Evolutionary conservation across 2,888 invertebrate genomes (phyloP).

Genomic region (Cephonodes hylas): DNA sequence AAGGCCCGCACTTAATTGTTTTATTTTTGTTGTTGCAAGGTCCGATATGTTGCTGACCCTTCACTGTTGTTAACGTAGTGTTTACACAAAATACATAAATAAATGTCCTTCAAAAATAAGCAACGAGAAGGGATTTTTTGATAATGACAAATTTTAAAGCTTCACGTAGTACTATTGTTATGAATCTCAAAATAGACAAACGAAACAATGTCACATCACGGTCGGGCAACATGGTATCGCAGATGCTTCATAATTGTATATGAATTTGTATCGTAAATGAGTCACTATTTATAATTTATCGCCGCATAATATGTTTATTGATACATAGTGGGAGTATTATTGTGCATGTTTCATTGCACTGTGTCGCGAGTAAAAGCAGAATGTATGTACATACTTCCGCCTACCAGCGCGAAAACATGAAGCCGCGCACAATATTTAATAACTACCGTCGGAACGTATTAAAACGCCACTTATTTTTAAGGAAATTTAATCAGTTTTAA

Average conservation of each 20-base stretch:
- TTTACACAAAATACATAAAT: constrained; percentile 1
- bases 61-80: background rate
- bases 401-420: background rate
- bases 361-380: background rate
- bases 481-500: background rate
- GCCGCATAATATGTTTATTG: background rate
- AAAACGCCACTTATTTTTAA: background rate
- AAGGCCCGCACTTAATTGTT: background rate
- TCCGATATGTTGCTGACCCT: background rate
- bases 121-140: background rate
- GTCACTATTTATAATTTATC: background rate
- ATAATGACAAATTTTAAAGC: background rate
- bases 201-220: background rate
- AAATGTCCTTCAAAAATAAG: background rate
- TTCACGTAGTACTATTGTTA: too few relatives aligned
- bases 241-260: background rate
- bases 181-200: too few relatives aligned
- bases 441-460: background rate
- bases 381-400: background rate
- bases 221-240: too few relatives aligned
- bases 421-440: background rate
- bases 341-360: background rate
- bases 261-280: background rate
- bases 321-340: background rate
- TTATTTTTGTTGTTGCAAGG: background rate